These are phyloP conservation scores for Coccyzus lansbergi DNA, from an alignment of 2,797 vertebrate genomes.

Conservation along the genomic window DNA sequence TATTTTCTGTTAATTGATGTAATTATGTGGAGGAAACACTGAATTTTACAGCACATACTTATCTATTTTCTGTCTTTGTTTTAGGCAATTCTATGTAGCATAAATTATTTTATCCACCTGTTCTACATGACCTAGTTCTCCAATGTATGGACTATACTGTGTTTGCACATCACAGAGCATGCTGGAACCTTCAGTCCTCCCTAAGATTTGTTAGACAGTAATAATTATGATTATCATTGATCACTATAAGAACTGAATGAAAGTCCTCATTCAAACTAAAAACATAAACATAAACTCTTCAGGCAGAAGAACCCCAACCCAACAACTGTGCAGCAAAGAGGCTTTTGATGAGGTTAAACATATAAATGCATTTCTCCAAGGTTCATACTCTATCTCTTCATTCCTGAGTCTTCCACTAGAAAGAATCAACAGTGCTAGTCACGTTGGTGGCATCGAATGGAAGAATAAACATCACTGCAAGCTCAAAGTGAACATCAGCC, in stretches of 20 bases:
- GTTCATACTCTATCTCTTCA: not conserved
- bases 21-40: not conserved
- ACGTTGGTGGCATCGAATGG: not conserved
- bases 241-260: not conserved
- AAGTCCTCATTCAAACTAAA: not conserved
- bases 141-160: not conserved
- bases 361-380: not conserved
- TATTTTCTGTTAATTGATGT: not conserved
- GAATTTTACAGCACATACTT: not conserved
- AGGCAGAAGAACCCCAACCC: accelerated
- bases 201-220: not conserved
- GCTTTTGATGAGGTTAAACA: not conserved
- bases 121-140: not conserved
- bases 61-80: not conserved
- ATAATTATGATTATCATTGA: not conserved
- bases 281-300: not conserved
- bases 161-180: not conserved
- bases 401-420: not conserved
- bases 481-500: not conserved
- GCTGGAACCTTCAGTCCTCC: not conserved
- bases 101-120: not conserved
- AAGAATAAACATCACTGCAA: not conserved
- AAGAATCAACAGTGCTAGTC: not conserved
- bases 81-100: not conserved
- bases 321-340: not conserved